phyloP scores from a whole-genome alignment of 2,113 vertebrate species.

The Copsychus sechellarum region DNA sequence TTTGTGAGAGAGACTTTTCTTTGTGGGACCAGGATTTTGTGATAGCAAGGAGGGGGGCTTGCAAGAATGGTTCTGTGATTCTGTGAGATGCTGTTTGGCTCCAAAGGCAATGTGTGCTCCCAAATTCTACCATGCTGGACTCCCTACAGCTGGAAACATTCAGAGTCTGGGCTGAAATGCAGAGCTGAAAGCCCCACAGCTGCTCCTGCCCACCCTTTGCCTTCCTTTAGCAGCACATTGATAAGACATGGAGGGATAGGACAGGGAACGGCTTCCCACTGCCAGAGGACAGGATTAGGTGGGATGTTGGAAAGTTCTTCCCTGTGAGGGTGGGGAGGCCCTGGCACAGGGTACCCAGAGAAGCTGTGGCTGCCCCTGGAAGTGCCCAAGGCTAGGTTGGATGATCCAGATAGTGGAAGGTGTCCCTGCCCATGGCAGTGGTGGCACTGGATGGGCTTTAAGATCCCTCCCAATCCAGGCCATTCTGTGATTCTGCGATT shows the following conservation, averaged over 20 bases:
- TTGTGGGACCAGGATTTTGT: background rate
- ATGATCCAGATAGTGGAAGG: accelerated
- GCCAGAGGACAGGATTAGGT: background rate
- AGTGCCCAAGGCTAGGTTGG: accelerated
- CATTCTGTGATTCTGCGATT: background rate
- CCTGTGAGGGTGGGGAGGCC: accelerated
- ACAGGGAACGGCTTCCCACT: background rate
- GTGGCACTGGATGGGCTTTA: background rate
- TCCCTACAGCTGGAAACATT: background rate
- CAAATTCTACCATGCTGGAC: background rate
- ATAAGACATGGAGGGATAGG: background rate
- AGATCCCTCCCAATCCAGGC: background rate
- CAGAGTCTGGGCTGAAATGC: background rate
- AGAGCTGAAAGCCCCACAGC: background rate
- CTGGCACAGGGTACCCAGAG: background rate
- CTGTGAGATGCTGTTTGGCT: background rate
- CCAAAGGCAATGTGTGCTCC: background rate
- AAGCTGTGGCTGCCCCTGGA: background rate
- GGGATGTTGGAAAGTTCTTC: background rate
- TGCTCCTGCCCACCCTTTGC: background rate
- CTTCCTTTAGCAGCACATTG: background rate
- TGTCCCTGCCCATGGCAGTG: background rate
- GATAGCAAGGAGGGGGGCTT: background rate
- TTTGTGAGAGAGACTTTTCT: background rate
- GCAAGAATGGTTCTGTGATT: background rate